phyloP scores from a whole-genome alignment of 2,888 invertebrate species.

The Drosophila quinaria region DNA sequence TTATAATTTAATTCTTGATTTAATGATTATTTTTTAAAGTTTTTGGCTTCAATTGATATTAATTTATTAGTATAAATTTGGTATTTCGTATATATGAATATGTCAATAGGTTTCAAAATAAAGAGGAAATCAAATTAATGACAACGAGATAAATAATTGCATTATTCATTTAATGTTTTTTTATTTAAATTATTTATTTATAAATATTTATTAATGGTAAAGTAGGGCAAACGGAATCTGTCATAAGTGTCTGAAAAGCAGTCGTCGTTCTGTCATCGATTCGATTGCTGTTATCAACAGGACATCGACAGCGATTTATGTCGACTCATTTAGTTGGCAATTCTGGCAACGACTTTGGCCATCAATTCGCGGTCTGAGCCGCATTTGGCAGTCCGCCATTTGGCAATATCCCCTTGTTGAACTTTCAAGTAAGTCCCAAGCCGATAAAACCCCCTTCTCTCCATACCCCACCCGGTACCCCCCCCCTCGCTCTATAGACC shows the following conservation, averaged over 20 bases:
- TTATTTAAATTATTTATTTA: not conserved
- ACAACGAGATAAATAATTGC: not conserved
- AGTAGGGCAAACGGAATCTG: conserved; percentile 10
- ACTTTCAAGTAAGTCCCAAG: conserved; percentile 34
- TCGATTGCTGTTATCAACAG: conserved; percentile 42
- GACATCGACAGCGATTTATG: conserved; percentile 36
- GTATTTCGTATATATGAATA: not conserved
- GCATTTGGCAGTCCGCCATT: conserved; percentile 42
- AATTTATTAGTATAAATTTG: too few species aligned
- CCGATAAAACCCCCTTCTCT: conserved; percentile 4
- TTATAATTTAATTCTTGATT: not conserved
- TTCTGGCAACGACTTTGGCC: conserved; percentile 31
- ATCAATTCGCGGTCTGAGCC: conserved; percentile 30
- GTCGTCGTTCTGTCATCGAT: conserved; percentile 40
- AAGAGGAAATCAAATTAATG: not conserved
- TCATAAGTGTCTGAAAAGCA: conserved; percentile 20
- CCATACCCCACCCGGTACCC: not conserved
- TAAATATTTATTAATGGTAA: not conserved
- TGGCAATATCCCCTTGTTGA: conserved; percentile 47
- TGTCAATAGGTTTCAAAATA: not conserved
- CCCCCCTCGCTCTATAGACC: not conserved
- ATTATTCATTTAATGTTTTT: not conserved
- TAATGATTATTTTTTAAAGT: not conserved
- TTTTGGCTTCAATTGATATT: not conserved
- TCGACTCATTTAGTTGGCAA: conserved; percentile 39